Conservation (phyloP, 1,140 invertebrate genomes). For the Hormaphis cornu region DNA sequence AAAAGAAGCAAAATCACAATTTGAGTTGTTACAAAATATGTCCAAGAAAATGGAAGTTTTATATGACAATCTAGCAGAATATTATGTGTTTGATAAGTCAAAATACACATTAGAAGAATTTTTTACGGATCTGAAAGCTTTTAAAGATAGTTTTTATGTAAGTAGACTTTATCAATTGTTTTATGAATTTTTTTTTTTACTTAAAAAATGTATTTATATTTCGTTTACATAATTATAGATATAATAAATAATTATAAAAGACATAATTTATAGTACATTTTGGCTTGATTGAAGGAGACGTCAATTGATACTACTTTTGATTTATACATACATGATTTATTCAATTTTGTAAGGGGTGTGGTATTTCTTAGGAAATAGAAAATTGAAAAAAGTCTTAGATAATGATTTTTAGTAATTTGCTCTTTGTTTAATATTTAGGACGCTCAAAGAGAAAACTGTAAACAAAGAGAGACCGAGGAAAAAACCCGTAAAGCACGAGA, state of each 20-base stretch:
- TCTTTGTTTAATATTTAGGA: slow-evolving; percentile 47
- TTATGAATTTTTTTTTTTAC: background rate
- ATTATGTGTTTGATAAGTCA: slow-evolving; percentile 82
- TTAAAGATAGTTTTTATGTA: slow-evolving; percentile 85
- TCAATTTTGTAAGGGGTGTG: background rate
- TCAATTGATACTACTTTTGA: too few species aligned
- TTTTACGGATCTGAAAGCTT: slow-evolving; percentile 88
- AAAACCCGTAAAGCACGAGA: slow-evolving; percentile 75
- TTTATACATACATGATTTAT: too few species aligned
- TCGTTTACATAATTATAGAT: too few species aligned
- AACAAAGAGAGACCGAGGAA: slow-evolving; percentile 74
- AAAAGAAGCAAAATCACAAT: slow-evolving; percentile 70
- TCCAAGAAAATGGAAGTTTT: slow-evolving; percentile 83
- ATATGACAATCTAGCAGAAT: slow-evolving; percentile 77
- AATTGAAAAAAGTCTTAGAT: background rate
- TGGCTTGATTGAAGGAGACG: too few species aligned
- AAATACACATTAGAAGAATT: slow-evolving; percentile 96
- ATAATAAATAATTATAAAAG: too few species aligned
- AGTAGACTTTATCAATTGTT: slow-evolving; percentile 40
- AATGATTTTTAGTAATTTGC: background rate
- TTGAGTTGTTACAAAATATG: slow-evolving; percentile 83
- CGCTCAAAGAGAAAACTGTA: slow-evolving; percentile 76
- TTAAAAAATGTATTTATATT: background rate
- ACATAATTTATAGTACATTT: too few species aligned
- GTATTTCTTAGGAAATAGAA: background rate